A percentile compares a stretch with the other conserved stretches of the same genome.
Conservation (phyloP, 2,888 invertebrate genomes). For the Polymixis lichenea region DNA sequence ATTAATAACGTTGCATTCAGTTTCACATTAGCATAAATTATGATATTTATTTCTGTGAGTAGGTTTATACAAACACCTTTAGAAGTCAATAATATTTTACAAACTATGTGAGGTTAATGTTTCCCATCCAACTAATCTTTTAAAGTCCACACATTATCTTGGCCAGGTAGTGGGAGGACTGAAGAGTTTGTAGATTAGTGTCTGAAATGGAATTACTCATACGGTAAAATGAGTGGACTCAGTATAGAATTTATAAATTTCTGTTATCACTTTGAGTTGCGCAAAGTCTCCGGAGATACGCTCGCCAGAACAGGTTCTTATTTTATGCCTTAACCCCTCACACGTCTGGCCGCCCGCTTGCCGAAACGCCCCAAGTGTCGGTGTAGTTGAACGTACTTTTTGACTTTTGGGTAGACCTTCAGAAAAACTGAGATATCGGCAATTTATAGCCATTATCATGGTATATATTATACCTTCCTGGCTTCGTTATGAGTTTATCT, state of each 20-base stretch:
- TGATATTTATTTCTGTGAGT: not conserved
- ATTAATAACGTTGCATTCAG: not conserved
- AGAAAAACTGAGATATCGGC: too few species aligned
- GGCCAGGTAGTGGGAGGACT: too few species aligned
- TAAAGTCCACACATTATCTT: too few species aligned
- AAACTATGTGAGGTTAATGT: not conserved
- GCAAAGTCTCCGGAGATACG: not conserved
- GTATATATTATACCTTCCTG: too few species aligned
- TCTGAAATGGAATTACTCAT: not conserved
- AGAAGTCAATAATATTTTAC: not conserved
- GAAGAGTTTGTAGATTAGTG: not conserved
- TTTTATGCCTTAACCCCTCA: too few species aligned
- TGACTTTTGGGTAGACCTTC: too few species aligned
- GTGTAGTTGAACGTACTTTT: too few species aligned
- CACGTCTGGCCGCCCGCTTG: too few species aligned
- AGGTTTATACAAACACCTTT: not conserved
- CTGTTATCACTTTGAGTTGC: too few species aligned
- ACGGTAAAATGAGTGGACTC: not conserved
- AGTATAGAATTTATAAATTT: not conserved
- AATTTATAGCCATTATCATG: too few species aligned
- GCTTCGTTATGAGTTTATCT: too few species aligned
- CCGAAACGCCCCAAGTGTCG: too few species aligned
- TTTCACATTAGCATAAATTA: not conserved
- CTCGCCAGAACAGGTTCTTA: not conserved
- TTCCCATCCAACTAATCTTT: not conserved